These are phyloP conservation scores for Tribolium freemani DNA, from an alignment of 2,888 invertebrate species.

Conservation along the genomic window DNA sequence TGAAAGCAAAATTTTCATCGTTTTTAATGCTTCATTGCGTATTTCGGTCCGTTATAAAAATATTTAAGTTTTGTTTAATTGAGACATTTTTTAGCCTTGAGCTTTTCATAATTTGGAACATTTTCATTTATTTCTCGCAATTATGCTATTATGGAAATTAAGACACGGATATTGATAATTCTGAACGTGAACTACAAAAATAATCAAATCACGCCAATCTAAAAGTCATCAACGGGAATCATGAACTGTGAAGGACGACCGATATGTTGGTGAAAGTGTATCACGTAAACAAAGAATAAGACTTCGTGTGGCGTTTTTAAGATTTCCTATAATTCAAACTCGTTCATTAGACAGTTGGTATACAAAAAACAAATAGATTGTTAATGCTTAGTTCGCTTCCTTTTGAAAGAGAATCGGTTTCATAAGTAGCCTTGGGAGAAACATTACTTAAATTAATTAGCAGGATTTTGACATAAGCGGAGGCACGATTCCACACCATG, in stretches of 20 bases:
- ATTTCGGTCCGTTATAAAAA: conserved; percentile 32
- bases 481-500: not conserved
- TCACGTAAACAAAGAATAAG: conserved; percentile 38
- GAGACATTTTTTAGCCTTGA: conserved; percentile 11
- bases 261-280: conserved; percentile 47
- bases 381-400: conserved; percentile 3
- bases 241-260: conserved; percentile 49
- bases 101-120: conserved; percentile 9
- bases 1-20: conserved; percentile 39
- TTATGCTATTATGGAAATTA: not conserved
- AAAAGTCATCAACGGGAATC: conserved; percentile 45
- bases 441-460: conserved; percentile 5
- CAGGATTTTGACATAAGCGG: conserved; percentile 10
- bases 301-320: conserved; percentile 21
- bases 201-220: conserved; percentile 36
- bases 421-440: conserved; percentile 17
- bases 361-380: conserved; percentile 9
- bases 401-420: conserved; percentile 12
- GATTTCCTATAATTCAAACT: conserved; percentile 32
- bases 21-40: conserved; percentile 41
- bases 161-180: not conserved
- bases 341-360: conserved; percentile 13
- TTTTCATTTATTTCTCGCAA: not conserved
- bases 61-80: conserved; percentile 1
- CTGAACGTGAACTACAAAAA: conserved; percentile 13